A percentile compares a stretch with the other conserved stretches of the same genome.
These are phyloP conservation scores for Bilobella aurantiaca DNA, from an alignment of 1,140 invertebrate genomes.

Conservation along the genomic window DNA sequence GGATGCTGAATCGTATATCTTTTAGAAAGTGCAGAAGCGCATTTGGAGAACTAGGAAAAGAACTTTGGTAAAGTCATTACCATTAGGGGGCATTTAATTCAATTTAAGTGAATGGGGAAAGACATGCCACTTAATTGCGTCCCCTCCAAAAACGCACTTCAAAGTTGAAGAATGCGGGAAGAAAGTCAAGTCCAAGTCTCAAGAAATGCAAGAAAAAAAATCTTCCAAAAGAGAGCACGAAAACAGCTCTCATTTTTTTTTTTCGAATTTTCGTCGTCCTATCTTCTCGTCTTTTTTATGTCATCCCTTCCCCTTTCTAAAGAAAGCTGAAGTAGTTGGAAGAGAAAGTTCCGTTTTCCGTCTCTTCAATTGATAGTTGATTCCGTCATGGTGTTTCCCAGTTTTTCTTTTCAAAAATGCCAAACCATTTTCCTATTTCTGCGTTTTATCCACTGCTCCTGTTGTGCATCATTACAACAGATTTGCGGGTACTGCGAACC, in stretches of 20 bases:
- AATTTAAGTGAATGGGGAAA: slow-evolving; percentile 7
- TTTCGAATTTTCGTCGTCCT: background rate
- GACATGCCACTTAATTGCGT: slow-evolving; percentile 9
- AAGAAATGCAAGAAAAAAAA: background rate
- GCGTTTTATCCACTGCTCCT: too few species aligned
- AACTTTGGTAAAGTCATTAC: slow-evolving; percentile 1
- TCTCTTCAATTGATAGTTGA: background rate
- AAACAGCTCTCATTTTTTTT: background rate
- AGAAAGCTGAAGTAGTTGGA: background rate
- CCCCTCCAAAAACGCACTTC: background rate
- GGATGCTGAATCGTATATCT: too few species aligned
- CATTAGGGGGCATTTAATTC: slow-evolving; percentile 7
- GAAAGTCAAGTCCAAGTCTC: background rate
- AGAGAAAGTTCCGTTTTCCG: background rate
- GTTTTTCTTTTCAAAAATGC: background rate
- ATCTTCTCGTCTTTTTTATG: slow-evolving; percentile 1
- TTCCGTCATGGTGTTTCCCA: slow-evolving; percentile 1
- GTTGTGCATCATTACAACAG: too few species aligned
- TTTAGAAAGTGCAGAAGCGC: background rate
- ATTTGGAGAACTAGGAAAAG: slow-evolving; percentile 13
- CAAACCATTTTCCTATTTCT: background rate
- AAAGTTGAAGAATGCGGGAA: background rate
- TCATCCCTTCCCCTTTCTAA: background rate
- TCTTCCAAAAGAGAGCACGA: background rate
- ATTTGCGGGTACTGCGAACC: too few species aligned